Evolutionary conservation across 2,888 invertebrate genomes (phyloP).

Genomic region (Thera obeliscata): DNA sequence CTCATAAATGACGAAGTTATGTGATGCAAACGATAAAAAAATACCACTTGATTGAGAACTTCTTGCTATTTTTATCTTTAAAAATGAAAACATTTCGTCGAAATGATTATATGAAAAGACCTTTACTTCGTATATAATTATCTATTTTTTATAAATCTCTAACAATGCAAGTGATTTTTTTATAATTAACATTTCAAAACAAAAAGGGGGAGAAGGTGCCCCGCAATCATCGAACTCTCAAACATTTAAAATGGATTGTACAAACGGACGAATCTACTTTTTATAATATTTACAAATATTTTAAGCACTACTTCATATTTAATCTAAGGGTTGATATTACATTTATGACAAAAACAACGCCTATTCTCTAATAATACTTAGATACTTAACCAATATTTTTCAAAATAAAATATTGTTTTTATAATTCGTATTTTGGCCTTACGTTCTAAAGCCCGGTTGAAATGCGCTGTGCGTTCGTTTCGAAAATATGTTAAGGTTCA

Average conservation of each 20-base stretch:
- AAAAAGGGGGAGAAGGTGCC: constrained; percentile 32
- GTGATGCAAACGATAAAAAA: too few species aligned
- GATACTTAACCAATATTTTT: constrained; percentile 32
- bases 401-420: constrained; percentile 30
- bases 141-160: constrained; percentile 49
- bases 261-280: constrained; percentile 57
- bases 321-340: constrained; percentile 47
- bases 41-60: too few species aligned
- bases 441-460: constrained; percentile 25
- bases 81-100: neutral
- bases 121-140: constrained; percentile 43
- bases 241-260: constrained; percentile 35
- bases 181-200: constrained; percentile 37
- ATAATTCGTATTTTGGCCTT: constrained; percentile 32
- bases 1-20: too few species aligned
- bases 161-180: constrained; percentile 47
- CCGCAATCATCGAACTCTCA: constrained; percentile 37
- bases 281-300: constrained; percentile 76
- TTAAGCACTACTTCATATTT: constrained; percentile 66
- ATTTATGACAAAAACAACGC: constrained; percentile 42
- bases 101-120: constrained; percentile 37
- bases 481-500: constrained; percentile 36
- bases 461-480: constrained; percentile 42
- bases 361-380: constrained; percentile 35
- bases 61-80: too few species aligned